Evolutionary conservation across 2,797 vertebrate species (phyloP).

Genomic region (Harpagifer antarcticus): DNA sequence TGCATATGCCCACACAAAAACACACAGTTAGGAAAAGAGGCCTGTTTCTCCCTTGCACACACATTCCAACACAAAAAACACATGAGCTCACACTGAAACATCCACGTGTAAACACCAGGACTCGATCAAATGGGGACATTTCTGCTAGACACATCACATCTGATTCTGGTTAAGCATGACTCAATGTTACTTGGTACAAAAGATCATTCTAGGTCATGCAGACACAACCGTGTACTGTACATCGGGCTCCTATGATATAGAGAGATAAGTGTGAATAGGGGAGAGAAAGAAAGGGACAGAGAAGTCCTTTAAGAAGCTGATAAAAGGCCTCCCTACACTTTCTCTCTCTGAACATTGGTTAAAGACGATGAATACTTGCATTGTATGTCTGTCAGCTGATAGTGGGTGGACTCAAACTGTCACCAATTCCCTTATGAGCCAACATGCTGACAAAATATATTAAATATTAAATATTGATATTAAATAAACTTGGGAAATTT

Average conservation of each 20-base stretch:
- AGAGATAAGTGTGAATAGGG: slow-evolving; percentile 29
- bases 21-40: neutral
- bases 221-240: neutral
- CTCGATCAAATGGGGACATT: neutral
- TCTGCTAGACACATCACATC: neutral
- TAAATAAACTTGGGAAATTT: neutral
- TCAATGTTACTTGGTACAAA: slow-evolving; percentile 5
- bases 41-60: slow-evolving; percentile 2
- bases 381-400: slow-evolving; percentile 61
- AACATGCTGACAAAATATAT: slow-evolving; percentile 11
- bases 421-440: slow-evolving; percentile 51
- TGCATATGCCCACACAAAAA: slow-evolving; percentile 35
- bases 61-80: slow-evolving; percentile 11
- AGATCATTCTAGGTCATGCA: neutral
- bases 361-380: slow-evolving; percentile 64
- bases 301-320: slow-evolving; percentile 59
- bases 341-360: slow-evolving; percentile 47
- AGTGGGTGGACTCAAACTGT: slow-evolving; percentile 44
- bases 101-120: slow-evolving; percentile 1
- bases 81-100: neutral
- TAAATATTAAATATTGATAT: too few relatives aligned
- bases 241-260: slow-evolving; percentile 13
- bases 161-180: neutral
- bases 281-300: slow-evolving; percentile 46
- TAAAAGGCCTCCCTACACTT: slow-evolving; percentile 39